Evolutionary conservation across 2,797 vertebrate genomes (phyloP).

Genomic region (Clarias platycephalus): DNA sequence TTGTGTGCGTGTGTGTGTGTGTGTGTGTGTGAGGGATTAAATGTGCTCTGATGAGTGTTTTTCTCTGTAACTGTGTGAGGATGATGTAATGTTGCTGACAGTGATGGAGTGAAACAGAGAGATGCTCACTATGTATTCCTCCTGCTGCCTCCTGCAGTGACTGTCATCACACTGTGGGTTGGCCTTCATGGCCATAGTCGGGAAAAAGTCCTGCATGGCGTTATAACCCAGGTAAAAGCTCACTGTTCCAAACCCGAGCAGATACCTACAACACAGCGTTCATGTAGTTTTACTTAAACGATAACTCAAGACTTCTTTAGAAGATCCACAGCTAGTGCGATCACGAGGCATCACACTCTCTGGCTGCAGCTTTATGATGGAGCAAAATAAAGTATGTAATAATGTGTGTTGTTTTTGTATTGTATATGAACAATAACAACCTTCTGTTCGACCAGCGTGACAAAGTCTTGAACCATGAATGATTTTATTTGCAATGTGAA

Average conservation of each 20-base stretch:
- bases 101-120: background rate
- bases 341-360: too few species aligned
- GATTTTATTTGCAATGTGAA: too few species aligned
- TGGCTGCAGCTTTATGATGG: too few species aligned
- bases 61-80: background rate
- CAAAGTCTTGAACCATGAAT: too few species aligned
- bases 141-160: constrained; percentile 87
- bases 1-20: background rate
- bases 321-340: too few species aligned
- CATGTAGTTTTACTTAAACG: background rate
- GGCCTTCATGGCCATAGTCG: constrained; percentile 92
- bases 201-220: constrained; percentile 97
- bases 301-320: background rate
- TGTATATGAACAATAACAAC: too few species aligned
- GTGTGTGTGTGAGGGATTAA: background rate
- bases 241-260: constrained; percentile 90
- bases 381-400: too few species aligned
- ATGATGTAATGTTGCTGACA: background rate
- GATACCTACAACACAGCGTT: constrained; percentile 73
- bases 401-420: too few species aligned
- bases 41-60: background rate
- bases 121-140: constrained; percentile 81
- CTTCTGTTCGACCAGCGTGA: too few species aligned
- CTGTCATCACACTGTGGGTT: constrained; percentile 89
- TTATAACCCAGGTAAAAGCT: constrained; percentile 98